Percentiles rank a stretch among this genome's conserved stretches.
phyloP scores from a whole-genome alignment of 1,140 invertebrate genomes.

The Drosophila oshimai region DNA sequence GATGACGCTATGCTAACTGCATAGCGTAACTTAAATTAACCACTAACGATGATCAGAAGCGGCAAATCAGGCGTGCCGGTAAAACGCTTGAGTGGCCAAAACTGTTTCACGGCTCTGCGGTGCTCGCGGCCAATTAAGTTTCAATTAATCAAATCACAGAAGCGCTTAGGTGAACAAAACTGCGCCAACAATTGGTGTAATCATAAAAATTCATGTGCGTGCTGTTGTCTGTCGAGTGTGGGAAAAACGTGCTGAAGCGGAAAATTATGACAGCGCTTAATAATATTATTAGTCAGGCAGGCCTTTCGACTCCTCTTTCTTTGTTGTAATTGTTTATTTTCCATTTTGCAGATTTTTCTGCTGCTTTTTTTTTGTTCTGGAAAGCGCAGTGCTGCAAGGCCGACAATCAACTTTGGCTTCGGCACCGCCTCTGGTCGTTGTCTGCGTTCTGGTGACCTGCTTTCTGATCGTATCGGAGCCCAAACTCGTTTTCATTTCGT shows the following conservation, averaged over 20 bases:
- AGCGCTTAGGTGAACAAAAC: constrained; percentile 35
- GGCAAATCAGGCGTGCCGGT: constrained; percentile 50
- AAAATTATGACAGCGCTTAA: constrained; percentile 58
- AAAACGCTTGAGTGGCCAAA: constrained; percentile 44
- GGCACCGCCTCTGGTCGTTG: constrained; percentile 35
- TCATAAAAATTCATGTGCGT: constrained; percentile 60
- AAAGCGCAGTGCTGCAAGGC: constrained; percentile 63
- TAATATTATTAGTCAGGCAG: constrained; percentile 46
- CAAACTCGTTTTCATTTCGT: constrained; percentile 75
- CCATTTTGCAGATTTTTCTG: constrained; percentile 19
- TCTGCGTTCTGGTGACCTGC: constrained; percentile 69
- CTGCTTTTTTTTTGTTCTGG: constrained; percentile 11
- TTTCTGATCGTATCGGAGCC: constrained; percentile 54
- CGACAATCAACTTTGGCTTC: constrained; percentile 45
- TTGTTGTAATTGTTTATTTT: too few relatives aligned
- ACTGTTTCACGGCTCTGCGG: constrained; percentile 38
- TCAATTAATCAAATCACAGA: constrained; percentile 66
- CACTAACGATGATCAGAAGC: constrained; percentile 4
- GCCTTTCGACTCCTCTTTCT: background rate
- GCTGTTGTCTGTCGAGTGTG: constrained; percentile 43
- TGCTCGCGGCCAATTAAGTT: constrained; percentile 65
- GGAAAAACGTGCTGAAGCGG: constrained; percentile 68
- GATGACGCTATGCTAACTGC: constrained; percentile 28
- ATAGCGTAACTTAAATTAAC: constrained; percentile 25
- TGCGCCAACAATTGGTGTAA: constrained; percentile 52